Base-by-base conservation (phyloP, 2,797 vertebrate species). In the Geotrypetes seraphini region DNA sequence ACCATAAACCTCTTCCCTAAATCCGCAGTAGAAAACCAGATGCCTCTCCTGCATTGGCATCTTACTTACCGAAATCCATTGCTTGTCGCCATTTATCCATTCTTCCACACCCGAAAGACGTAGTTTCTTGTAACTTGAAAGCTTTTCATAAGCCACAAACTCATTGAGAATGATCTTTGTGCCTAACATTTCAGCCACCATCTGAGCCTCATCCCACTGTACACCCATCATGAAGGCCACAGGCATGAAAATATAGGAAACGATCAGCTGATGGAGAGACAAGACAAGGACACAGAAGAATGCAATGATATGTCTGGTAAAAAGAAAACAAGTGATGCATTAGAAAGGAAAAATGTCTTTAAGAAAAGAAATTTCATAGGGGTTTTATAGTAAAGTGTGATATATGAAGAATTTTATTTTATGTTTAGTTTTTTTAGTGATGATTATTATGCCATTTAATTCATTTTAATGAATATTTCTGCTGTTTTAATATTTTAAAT, bases 141-240 rank as follows among this genome's bases (percentile, higher is more conserved):
- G 69, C 26, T 75, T 72, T 63, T 90, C 26, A 37, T 93, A 99
- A 0, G 96, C 95, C 61, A 98, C 82, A 53, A 99, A 99, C 63
- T 99, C 93, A 0, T 96, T 98, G 45, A 99, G 72, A 65, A 99
- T 95, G 29, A 97, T 71, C 66, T 99, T 99, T 12, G 68, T 87
- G 8, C 95, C 95, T 38, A 99, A 77, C 21, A 99, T 69, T 54
- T 97, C 81, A 0, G 92, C 95, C 23, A 93, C 90, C 28, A 62
- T 36, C 0, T 83, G 85, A 3, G 80, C 80, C 43, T 98, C 95
- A 0, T 78, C 60, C 47, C 85, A 91, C 6, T 84, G 80, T 19
- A 90, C 66, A 3, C 96, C 95, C 87, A 99, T 86, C 60, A 99
- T 76, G 48, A 94, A 99, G 34, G 92, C 88, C 62, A 99, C 44